These are phyloP conservation scores for Acipenser oxyrinchus DNA, from an alignment of 2,797 vertebrate genomes.

Conservation along the genomic window DNA sequence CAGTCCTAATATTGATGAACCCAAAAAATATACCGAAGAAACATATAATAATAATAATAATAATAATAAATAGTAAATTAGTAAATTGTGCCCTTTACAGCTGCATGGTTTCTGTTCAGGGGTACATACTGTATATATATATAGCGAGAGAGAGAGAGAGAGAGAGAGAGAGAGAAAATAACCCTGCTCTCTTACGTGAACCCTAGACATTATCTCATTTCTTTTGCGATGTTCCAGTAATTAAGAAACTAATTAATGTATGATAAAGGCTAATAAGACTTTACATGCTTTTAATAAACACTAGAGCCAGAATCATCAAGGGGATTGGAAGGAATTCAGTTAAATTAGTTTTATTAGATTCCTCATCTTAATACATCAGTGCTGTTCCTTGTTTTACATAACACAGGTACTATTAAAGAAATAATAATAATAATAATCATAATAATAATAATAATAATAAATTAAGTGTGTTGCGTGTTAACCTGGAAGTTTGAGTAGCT, in stretches of 20 bases:
- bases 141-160: too few species aligned
- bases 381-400: conserved; percentile 15
- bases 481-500: conserved; percentile 5
- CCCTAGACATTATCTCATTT: not conserved
- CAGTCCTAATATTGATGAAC: not conserved
- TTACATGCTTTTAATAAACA: conserved; percentile 49
- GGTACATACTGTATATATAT: too few species aligned
- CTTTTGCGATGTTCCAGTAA: conserved; percentile 40
- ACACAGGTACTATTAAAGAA: conserved; percentile 10
- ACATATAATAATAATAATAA: not conserved
- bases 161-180: not conserved
- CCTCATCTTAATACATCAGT: conserved; percentile 2
- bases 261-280: conserved; percentile 43
- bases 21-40: not conserved
- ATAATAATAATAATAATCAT: not conserved
- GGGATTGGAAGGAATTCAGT: conserved; percentile 31
- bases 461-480: conserved; percentile 8
- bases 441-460: conserved; percentile 7
- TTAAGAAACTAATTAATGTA: conserved; percentile 60
- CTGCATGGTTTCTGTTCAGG: too few species aligned
- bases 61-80: too few species aligned
- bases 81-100: too few species aligned
- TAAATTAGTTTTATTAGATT: conserved; percentile 8
- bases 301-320: conserved; percentile 45
- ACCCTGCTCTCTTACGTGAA: conserved; percentile 7